Conservation (phyloP, 2,888 invertebrate species). For the Hirudinaria manillensis region DNA sequence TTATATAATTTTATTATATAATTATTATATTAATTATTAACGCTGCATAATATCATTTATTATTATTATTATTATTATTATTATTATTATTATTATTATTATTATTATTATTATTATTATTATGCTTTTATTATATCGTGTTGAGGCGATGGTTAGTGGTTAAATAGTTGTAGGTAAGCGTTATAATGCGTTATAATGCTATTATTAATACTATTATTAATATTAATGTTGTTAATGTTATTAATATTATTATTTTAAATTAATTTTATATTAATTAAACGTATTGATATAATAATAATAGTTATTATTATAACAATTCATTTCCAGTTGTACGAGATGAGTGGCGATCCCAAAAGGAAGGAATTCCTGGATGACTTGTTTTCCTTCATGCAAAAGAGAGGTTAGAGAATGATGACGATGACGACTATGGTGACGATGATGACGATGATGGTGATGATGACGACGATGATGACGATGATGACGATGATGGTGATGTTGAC, state of each 20-base stretch:
- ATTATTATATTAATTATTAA: neutral
- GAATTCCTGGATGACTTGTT: constrained; percentile 97
- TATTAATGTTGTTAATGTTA: constrained; percentile 1
- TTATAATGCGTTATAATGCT: neutral
- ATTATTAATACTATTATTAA: neutral
- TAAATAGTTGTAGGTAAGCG: neutral
- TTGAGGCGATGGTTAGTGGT: neutral
- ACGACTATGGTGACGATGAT: constrained; percentile 26
- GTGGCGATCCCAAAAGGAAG: constrained; percentile 93
- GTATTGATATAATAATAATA: neutral
- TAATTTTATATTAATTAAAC: neutral
- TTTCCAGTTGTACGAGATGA: constrained; percentile 89
- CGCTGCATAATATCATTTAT: neutral
- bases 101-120: too few relatives aligned
- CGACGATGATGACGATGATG: constrained; percentile 24
- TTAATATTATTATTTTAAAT: constrained; percentile 3
- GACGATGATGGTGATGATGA: constrained; percentile 25
- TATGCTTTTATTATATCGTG: too few relatives aligned
- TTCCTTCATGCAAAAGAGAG: constrained; percentile 96
- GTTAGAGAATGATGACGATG: constrained; percentile 56
- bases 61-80: constrained; percentile 12
- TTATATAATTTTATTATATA: neutral
- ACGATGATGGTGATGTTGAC: constrained; percentile 24
- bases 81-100: constrained; percentile 18
- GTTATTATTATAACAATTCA: neutral